Base-by-base conservation (phyloP, 2,888 invertebrate genomes). In the Drosophila mettleri region DNA sequence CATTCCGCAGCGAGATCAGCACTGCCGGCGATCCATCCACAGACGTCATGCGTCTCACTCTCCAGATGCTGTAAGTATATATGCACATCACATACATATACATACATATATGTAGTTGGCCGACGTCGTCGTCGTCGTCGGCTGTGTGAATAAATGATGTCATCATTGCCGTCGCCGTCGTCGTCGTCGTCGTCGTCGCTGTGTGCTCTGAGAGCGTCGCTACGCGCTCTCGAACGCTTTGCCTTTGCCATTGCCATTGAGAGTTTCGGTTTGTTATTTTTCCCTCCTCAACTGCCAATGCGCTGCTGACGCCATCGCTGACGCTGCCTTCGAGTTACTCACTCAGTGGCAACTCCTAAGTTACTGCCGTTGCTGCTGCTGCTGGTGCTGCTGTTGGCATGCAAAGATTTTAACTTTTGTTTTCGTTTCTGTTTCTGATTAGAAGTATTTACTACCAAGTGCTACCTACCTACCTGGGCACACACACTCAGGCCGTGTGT, bases 231-330 rank as follows among this genome's bases (percentile, higher is more conserved):
- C 51, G 68, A 49, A 41, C 31, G 57, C 20, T 64, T 58, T 27
- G 46, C 36, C 33, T 54, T 49, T 57, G 55, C 55, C 55, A 38
- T 46, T 52, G 62, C 51, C 55, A 70, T 49, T 64, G 70, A 41
- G 46, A 55, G 54, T 59, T 53, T 55, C 43, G 2, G 10, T 12
- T 31, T 12, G 31, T 12, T 31, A 12, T 31, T 31, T 27, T 5
- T 16, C 33, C 29, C 14, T 24, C 33, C 53, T 70, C 84, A 67
- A 76, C 74, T 79, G 81, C 61, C 80, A 73, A 67, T 76, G 68
- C 72, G 66, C 73, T 74, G 86, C 83, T 83, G 84, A 83, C 83
- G 86, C 81, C 84, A 83, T 83, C 81, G 81, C 49, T 38, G 46
- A 46, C 67, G 75, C 61, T 38, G 62, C 33, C 27, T 59, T 43